phyloP scores from a whole-genome alignment of 2,797 vertebrate genomes.

The Arnoldichthys spilopterus region DNA sequence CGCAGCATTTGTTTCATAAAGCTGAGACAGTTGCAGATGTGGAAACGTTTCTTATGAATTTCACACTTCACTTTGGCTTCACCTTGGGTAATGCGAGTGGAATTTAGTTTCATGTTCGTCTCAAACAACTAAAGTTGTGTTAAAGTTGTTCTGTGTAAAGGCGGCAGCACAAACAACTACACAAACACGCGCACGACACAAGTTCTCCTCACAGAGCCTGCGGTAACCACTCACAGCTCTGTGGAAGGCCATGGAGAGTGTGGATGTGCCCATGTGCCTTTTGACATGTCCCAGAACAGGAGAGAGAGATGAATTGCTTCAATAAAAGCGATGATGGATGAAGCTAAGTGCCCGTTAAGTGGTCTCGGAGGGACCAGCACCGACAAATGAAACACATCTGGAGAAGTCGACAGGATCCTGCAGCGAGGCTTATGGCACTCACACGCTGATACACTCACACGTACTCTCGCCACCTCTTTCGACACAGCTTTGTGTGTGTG shows the following conservation, averaged over 20 bases:
- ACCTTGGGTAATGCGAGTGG: not conserved
- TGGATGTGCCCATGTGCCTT: not conserved
- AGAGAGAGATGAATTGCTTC: slow-evolving; percentile 28
- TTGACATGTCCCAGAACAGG: not conserved
- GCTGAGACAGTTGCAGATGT: too few species aligned
- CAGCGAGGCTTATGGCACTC: not conserved
- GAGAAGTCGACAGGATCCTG: not conserved
- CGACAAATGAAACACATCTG: slow-evolving; percentile 36
- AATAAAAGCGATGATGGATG: slow-evolving; percentile 42
- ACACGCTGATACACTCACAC: slow-evolving; percentile 27
- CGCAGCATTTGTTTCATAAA: too few species aligned
- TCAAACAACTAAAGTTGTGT: not conserved
- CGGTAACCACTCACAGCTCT: not conserved
- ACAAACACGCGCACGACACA: not conserved
- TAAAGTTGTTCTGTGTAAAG: not conserved
- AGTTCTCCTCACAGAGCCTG: not conserved
- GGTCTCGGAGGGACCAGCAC: not conserved
- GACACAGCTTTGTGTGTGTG: too few species aligned
- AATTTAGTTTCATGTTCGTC: not conserved
- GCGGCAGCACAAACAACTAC: not conserved
- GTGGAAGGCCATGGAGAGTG: not conserved
- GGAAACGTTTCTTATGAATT: too few species aligned
- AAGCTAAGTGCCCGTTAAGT: slow-evolving; percentile 41
- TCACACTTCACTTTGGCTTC: not conserved
- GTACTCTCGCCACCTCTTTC: not conserved